phyloP scores from a whole-genome alignment of 2,888 invertebrate genomes.

The Lathronympha strigana region DNA sequence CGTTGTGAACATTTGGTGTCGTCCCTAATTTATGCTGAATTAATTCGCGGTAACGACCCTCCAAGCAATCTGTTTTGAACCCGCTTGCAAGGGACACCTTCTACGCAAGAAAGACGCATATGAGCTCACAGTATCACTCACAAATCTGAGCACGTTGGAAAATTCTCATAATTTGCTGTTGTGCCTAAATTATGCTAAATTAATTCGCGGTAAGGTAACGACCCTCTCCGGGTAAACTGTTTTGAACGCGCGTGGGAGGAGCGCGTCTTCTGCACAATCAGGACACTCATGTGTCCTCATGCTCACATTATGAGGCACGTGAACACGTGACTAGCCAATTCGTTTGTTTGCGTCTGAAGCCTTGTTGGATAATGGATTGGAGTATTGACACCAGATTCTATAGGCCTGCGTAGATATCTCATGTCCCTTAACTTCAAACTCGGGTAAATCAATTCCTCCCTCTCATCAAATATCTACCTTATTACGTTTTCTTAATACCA shows the following conservation, averaged over 20 bases:
- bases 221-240: too few relatives aligned
- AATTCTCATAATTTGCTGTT: too few relatives aligned
- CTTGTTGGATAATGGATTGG: constrained; percentile 1
- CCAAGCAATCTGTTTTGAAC: not conserved
- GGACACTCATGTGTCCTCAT: too few relatives aligned
- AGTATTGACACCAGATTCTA: not conserved
- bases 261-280: not conserved
- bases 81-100: not conserved
- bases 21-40: constrained; percentile 3
- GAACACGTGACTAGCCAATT: constrained; percentile 19
- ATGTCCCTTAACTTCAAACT: too few relatives aligned
- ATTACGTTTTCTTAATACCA: too few relatives aligned
- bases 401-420: not conserved
- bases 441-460: too few relatives aligned
- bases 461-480: too few relatives aligned
- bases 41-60: not conserved
- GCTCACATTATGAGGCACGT: constrained; percentile 19
- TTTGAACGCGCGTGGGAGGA: not conserved
- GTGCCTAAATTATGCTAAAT: too few relatives aligned
- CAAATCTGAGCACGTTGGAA: constrained; percentile 17
- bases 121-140: constrained; percentile 17
- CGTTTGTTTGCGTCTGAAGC: constrained; percentile 12
- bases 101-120: not conserved
- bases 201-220: too few relatives aligned
- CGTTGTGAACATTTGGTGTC: not conserved